Evolutionary conservation across 2,113 vertebrate genomes (phyloP), one percentile per base, ranked within the genome.

Genomic region (Oplegnathus fasciatus): DNA sequence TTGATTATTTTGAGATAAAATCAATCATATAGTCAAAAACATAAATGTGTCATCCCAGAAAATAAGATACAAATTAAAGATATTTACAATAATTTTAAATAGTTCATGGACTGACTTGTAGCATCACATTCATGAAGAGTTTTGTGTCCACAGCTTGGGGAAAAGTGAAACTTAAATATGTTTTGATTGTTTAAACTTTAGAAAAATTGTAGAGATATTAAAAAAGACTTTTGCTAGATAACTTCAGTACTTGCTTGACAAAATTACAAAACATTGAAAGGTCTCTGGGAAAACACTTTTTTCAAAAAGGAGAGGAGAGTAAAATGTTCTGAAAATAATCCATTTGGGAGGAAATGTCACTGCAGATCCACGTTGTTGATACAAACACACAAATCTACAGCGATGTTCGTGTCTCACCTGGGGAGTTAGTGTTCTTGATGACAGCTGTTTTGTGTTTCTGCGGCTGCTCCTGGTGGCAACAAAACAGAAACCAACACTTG

Each of bases 371-470:
- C 14, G 4, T n/a, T 52, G 44, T 15, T 2, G 18, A 57, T 44
- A 6, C 50, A 58, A 42, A 57, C 4, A 34, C 3, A 20, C 24
- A 6, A 1, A 40, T 24, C 15, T 5, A 24, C 32, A 30, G 4
- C 5, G 5, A 57, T 1, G 22, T 13, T 44, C 14, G 2, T 0
- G 58, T 44, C 70, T 91, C 87, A 99, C 98, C 98, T 95, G 98
- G 98, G 70, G 93, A 98, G 92, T 97, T 99, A 34, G 95, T 99
- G 91, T 99, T 99, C 94, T 97, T 99, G 83, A 99, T 95, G 77
- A 99, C 98, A 1, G 94, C 62, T 2, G 98, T 99, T 96, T 98
- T 99, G 94, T 96, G 96, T 94, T 96, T 98, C 92, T 99, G 98
- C 68, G 98, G 95, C 91, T 99, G 97, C 50, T 99, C 98, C 98